These are phyloP conservation scores for Bombus pascuorum DNA, from an alignment of 1,140 invertebrate species.

Conservation along the genomic window DNA sequence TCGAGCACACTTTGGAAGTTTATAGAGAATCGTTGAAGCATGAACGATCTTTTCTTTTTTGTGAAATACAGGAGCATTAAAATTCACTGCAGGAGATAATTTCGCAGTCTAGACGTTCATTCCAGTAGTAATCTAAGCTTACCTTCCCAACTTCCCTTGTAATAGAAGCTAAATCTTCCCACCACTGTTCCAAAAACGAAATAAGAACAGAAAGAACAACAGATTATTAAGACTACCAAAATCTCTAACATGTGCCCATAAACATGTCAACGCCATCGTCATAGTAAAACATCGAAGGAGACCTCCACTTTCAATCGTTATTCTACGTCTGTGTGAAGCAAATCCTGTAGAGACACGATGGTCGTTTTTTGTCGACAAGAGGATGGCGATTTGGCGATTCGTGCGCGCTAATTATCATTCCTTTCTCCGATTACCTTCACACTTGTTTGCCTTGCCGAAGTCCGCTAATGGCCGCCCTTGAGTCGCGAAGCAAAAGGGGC, in stretches of 20 bases:
- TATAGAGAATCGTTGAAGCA: too few species aligned
- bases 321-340: not conserved
- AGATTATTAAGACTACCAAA: not conserved
- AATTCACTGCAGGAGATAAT: too few species aligned
- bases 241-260: too few species aligned
- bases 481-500: constrained; percentile 11
- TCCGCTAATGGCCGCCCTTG: constrained; percentile 33
- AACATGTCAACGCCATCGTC: too few species aligned
- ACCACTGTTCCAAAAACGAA: too few species aligned
- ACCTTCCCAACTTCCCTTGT: too few species aligned
- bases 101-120: too few species aligned
- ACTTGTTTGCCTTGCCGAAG: constrained; percentile 53
- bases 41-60: too few species aligned
- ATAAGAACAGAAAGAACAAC: not conserved
- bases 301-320: not conserved
- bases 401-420: constrained; percentile 48
- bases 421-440: constrained; percentile 46
- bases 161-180: not conserved
- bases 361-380: constrained; percentile 1
- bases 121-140: too few species aligned
- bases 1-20: too few species aligned
- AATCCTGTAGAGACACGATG: not conserved
- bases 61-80: too few species aligned
- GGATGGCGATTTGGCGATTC: too few species aligned
- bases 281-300: not conserved